phyloP scores from a whole-genome alignment of 2,797 vertebrate genomes.

The Syndactyla subalaris region DNA sequence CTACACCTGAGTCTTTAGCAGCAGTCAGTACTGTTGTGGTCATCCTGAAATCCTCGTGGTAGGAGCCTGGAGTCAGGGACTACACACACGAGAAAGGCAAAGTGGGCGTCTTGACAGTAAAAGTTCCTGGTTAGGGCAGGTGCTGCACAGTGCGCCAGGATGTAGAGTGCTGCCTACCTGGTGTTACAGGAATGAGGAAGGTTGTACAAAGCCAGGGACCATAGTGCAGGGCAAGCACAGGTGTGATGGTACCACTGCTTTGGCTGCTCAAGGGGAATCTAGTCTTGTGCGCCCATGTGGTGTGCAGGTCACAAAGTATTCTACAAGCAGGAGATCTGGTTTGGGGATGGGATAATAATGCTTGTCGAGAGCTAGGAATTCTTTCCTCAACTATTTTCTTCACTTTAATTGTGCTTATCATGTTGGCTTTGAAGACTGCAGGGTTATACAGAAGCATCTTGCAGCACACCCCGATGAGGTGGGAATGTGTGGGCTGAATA shows the following conservation, averaged over 20 bases:
- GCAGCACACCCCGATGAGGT: fast-evolving
- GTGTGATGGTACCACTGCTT: background rate
- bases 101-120: background rate
- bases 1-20: background rate
- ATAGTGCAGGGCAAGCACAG: fast-evolving
- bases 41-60: fast-evolving
- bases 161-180: background rate
- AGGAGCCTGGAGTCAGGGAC: background rate
- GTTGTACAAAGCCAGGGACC: background rate
- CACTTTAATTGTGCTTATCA: background rate
- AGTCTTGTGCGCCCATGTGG: background rate
- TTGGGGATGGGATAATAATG: background rate
- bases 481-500: background rate
- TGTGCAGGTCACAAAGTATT: background rate
- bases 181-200: background rate
- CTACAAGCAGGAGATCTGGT: background rate
- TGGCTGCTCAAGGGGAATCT: background rate
- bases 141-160: fast-evolving
- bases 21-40: background rate
- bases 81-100: background rate
- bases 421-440: background rate
- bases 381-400: background rate
- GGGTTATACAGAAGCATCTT: background rate
- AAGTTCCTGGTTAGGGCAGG: background rate
- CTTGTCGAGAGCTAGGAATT: background rate